phyloP scores from a whole-genome alignment of 2,797 vertebrate species.

The Rhynchonycteris naso region DNA sequence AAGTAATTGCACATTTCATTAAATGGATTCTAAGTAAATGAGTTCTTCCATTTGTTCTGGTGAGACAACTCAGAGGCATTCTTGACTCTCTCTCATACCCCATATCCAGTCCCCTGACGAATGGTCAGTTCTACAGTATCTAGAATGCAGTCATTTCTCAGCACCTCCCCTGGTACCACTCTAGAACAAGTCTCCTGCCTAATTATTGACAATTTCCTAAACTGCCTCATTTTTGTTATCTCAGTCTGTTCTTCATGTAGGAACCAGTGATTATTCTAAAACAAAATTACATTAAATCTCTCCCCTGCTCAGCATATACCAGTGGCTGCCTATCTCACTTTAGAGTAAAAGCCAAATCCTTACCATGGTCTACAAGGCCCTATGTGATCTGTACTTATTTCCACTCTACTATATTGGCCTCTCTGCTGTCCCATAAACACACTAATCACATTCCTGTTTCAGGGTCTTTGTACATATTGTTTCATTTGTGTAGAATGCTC shows the following conservation, averaged over 20 bases:
- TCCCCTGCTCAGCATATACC: not conserved
- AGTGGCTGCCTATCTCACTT: not conserved
- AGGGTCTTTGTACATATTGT: not conserved
- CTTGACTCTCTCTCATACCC: not conserved
- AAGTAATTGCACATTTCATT: constrained; percentile 17
- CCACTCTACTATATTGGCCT: not conserved
- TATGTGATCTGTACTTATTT: not conserved
- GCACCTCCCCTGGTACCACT: not conserved
- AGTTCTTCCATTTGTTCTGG: not conserved
- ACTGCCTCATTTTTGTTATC: not conserved
- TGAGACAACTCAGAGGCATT: not conserved
- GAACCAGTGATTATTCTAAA: not conserved
- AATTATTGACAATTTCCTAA: not conserved
- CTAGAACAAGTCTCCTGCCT: not conserved
- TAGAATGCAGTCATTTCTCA: not conserved
- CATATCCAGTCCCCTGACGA: not conserved
- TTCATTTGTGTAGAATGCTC: not conserved
- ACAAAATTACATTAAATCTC: not conserved
- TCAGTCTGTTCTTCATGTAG: not conserved
- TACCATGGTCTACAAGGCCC: not conserved
- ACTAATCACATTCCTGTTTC: not conserved
- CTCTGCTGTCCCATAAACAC: not conserved
- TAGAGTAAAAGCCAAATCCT: not conserved
- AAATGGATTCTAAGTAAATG: constrained; percentile 1
- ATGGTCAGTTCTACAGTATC: not conserved